Conservation (phyloP, 2,888 invertebrate genomes). For the Frankliniella fusca region DNA sequence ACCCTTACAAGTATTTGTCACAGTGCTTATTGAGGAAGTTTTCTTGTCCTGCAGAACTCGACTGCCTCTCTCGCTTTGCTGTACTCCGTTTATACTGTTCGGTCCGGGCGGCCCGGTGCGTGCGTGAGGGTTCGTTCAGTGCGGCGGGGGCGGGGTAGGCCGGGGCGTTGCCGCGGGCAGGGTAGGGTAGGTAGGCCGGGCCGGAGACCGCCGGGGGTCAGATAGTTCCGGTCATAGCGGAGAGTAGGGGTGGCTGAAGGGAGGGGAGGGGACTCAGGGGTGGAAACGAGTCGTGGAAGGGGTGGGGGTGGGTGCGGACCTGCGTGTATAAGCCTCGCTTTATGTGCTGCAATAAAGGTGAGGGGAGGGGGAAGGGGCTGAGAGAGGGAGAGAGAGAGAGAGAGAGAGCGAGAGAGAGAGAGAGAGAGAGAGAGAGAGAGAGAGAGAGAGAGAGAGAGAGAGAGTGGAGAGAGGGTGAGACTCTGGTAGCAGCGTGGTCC, state of each 20-base stretch:
- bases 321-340: slow-evolving; percentile 24
- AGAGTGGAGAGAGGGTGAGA: too few species aligned
- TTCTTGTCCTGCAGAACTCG: too few species aligned
- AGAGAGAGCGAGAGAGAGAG: background rate
- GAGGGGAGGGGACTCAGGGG: background rate
- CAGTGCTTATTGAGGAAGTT: too few species aligned
- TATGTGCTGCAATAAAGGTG: slow-evolving; percentile 20
- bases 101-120: background rate
- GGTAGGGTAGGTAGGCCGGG: background rate
- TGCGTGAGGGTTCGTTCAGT: background rate
- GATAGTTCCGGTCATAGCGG: slow-evolving; percentile 20
- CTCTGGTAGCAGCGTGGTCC: too few species aligned
- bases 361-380: background rate
- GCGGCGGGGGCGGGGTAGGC: background rate
- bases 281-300: background rate
- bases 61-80: too few species aligned
- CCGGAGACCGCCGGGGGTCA: background rate
- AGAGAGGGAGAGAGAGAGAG: background rate
- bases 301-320: background rate
- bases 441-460: too few species aligned
- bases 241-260: background rate
- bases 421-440: background rate
- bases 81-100: too few species aligned
- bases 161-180: background rate
- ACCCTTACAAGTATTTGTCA: too few species aligned